Conservation (phyloP, 1,140 invertebrate species). For the Phymorhynchus buccinoides region DNA sequence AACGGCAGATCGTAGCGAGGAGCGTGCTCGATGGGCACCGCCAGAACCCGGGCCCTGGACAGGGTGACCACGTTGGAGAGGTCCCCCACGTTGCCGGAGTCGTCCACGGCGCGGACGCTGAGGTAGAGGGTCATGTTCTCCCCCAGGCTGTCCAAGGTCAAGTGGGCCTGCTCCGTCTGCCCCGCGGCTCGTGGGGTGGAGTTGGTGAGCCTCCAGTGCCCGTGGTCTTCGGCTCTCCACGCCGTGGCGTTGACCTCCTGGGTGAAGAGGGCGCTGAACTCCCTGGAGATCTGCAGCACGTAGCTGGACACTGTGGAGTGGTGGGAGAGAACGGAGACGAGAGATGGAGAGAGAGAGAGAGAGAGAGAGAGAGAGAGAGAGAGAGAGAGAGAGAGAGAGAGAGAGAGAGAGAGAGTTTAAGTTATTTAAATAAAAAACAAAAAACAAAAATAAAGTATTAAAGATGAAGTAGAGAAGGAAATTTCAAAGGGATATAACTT, state of each 20-base stretch:
- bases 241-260: background rate
- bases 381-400: too few species aligned
- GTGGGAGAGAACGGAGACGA: background rate
- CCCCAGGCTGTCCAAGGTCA: background rate
- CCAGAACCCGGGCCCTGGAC: constrained; percentile 34
- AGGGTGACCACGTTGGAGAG: constrained; percentile 51
- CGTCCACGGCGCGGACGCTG: constrained; percentile 40
- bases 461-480: too few species aligned
- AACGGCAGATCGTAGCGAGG: background rate
- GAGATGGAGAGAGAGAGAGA: too few species aligned
- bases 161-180: constrained; percentile 16
- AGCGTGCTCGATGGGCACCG: constrained; percentile 28
- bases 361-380: too few species aligned
- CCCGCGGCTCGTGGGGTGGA: constrained; percentile 15
- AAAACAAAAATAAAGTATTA: too few species aligned
- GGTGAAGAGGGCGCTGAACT: constrained; percentile 33
- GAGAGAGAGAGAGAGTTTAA: too few species aligned
- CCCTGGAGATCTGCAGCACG: constrained; percentile 33
- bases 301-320: constrained; percentile 40
- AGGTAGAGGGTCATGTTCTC: constrained; percentile 45
- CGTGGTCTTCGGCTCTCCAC: background rate
- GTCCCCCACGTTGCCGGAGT: constrained; percentile 41
- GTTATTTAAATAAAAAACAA: too few species aligned
- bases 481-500: too few species aligned
- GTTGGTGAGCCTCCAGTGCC: background rate